These are phyloP conservation scores for Lepus townsendii DNA, from an alignment of 2,797 vertebrate genomes.

Conservation along the genomic window DNA sequence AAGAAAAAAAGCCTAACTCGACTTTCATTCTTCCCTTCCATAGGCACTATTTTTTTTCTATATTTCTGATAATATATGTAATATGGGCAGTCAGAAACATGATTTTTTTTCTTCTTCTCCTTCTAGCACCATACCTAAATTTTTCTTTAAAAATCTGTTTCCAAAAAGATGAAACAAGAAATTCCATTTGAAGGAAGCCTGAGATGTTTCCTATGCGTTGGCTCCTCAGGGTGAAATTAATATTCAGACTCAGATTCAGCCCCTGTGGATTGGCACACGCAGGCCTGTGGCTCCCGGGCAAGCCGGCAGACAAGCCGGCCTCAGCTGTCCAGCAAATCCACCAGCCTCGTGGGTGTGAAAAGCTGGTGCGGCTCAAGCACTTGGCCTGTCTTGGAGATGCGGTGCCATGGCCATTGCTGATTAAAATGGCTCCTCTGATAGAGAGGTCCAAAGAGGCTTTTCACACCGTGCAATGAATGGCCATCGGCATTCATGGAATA, in stretches of 20 bases:
- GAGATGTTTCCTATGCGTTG: constrained; percentile 24
- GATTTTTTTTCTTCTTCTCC: neutral
- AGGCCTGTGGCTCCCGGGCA: neutral
- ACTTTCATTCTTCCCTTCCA: constrained; percentile 33
- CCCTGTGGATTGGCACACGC: neutral
- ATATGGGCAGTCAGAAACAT: neutral
- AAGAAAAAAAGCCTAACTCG: constrained; percentile 2
- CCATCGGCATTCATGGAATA: neutral
- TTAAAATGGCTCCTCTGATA: neutral
- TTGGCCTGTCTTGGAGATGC: neutral
- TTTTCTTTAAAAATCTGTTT: constrained; percentile 43
- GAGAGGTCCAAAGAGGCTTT: neutral
- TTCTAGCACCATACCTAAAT: neutral
- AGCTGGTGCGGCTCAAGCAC: neutral
- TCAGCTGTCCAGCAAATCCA: neutral
- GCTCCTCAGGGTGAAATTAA: neutral
- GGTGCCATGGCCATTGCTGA: neutral
- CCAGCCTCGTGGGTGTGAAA: neutral
- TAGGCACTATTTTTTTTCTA: neutral
- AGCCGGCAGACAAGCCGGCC: neutral
- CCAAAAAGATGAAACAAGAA: neutral
- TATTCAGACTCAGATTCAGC: neutral
- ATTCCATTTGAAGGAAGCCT: constrained; percentile 34
- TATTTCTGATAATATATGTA: neutral
- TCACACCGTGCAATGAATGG: neutral